Conservation (phyloP, 2,113 vertebrate genomes). For the Ammodytes marinus region DNA sequence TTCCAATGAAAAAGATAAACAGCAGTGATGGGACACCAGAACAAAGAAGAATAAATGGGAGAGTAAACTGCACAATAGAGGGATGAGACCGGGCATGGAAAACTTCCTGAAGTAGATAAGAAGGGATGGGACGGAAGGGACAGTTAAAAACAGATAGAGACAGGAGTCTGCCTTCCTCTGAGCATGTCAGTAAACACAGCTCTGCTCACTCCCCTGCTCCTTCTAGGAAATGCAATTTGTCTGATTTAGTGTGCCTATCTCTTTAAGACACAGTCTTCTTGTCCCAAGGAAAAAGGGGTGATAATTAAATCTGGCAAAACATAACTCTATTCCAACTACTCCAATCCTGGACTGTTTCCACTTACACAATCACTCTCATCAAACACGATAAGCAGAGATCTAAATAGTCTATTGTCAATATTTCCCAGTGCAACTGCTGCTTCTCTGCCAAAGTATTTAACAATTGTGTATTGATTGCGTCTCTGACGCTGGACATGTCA, state of each 20-base stretch:
- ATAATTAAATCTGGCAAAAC: slow-evolving; percentile 44
- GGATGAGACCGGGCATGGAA: not conserved
- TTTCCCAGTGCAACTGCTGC: not conserved
- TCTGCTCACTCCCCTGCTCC: slow-evolving; percentile 52
- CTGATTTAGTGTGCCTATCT: slow-evolving; percentile 61
- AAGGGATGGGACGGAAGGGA: not conserved
- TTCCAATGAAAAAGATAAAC: slow-evolving; percentile 6
- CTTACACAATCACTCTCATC: slow-evolving; percentile 6
- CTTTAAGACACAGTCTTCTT: slow-evolving; percentile 37
- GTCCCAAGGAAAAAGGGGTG: slow-evolving; percentile 7
- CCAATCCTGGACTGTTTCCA: not conserved
- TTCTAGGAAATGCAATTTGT: slow-evolving; percentile 64
- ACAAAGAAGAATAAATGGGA: slow-evolving; percentile 8
- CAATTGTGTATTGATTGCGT: slow-evolving; percentile 33
- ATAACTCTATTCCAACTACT: slow-evolving; percentile 11
- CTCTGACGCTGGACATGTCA: slow-evolving; percentile 41
- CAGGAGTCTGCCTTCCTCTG: slow-evolving; percentile 8
- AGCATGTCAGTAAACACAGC: slow-evolving; percentile 38
- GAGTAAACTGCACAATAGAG: not conserved
- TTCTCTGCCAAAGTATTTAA: slow-evolving; percentile 43
- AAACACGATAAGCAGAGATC: slow-evolving; percentile 12
- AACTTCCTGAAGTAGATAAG: not conserved
- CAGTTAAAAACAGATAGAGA: slow-evolving; percentile 13
- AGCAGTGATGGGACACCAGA: not conserved
- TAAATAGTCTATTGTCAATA: slow-evolving; percentile 36